A percentile compares a stretch with the other conserved stretches of the same genome.
phyloP scores from a whole-genome alignment of 2,888 invertebrate species.

The Spicauda simplicius region DNA sequence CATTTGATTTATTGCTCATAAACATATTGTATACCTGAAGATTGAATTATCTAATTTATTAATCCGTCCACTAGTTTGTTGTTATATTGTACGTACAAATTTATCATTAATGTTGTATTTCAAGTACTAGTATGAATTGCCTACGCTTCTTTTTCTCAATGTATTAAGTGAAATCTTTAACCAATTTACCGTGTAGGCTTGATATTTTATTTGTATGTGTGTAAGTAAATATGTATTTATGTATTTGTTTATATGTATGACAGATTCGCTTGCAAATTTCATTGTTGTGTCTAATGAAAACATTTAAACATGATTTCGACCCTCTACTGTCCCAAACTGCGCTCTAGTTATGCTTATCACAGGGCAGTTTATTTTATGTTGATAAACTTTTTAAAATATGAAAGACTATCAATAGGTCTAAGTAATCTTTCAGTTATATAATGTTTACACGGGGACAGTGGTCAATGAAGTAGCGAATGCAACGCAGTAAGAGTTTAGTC shows the following conservation, averaged over 20 bases:
- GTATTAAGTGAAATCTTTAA: too few relatives aligned
- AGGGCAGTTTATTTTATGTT: too few relatives aligned
- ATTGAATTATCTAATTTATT: slow-evolving; percentile 15
- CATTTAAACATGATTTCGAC: too few relatives aligned
- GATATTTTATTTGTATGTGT: neutral
- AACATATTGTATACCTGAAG: neutral
- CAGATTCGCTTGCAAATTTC: neutral
- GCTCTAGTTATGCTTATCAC: too few relatives aligned
- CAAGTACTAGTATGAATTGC: neutral
- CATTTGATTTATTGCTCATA: neutral
- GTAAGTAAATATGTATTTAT: neutral
- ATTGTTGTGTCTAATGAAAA: neutral
- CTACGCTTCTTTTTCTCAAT: neutral
- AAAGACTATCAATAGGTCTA: too few relatives aligned
- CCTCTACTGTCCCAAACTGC: too few relatives aligned
- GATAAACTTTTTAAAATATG: too few relatives aligned
- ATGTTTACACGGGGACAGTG: too few relatives aligned
- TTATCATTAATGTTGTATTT: neutral
- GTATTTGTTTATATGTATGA: neutral
- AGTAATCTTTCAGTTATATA: too few relatives aligned
- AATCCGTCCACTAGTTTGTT: slow-evolving; percentile 16
- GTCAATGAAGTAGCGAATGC: too few relatives aligned
- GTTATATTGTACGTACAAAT: neutral
- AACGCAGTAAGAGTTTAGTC: too few relatives aligned
- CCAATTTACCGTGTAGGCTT: too few relatives aligned